phyloP scores from a whole-genome alignment of 2,888 invertebrate species.

The Rhabditoides inermis region DNA sequence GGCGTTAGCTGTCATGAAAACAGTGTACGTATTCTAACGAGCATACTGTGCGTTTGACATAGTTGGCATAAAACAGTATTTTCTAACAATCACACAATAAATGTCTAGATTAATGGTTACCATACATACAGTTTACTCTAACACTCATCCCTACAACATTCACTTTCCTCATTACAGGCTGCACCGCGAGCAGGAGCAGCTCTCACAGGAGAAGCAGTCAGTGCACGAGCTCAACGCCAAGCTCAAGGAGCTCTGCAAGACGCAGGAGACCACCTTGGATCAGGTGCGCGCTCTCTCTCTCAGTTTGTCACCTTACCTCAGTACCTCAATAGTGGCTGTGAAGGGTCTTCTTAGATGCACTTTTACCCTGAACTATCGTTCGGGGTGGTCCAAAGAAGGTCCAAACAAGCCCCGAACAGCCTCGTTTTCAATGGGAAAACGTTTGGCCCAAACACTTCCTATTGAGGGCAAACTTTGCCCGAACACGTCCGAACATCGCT shows the following conservation, averaged over 20 bases:
- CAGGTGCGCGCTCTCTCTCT: too few species aligned
- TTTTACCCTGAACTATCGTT: too few species aligned
- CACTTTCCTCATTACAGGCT: constrained; percentile 10
- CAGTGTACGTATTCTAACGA: neutral
- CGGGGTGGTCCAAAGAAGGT: too few species aligned
- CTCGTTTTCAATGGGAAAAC: too few species aligned
- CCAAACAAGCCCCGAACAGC: too few species aligned
- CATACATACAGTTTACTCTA: neutral
- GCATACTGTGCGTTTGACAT: neutral
- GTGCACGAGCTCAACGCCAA: constrained; percentile 32
- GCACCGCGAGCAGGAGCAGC: constrained; percentile 10
- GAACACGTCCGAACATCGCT: too few species aligned
- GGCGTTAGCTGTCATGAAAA: neutral
- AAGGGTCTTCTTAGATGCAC: too few species aligned
- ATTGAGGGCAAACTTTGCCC: too few species aligned
- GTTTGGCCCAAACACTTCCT: too few species aligned
- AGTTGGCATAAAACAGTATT: neutral
- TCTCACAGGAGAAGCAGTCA: constrained; percentile 30
- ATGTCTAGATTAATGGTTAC: neutral
- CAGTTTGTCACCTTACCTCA: neutral
- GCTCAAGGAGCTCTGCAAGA: constrained; percentile 23
- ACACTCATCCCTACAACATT: neutral
- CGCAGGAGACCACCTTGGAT: constrained; percentile 24
- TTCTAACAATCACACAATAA: neutral
- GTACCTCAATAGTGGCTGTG: neutral